Evolutionary conservation across 2,797 vertebrate genomes (phyloP), one percentile per base, ranked within the genome.

Genomic region (Anguilla obscura): DNA sequence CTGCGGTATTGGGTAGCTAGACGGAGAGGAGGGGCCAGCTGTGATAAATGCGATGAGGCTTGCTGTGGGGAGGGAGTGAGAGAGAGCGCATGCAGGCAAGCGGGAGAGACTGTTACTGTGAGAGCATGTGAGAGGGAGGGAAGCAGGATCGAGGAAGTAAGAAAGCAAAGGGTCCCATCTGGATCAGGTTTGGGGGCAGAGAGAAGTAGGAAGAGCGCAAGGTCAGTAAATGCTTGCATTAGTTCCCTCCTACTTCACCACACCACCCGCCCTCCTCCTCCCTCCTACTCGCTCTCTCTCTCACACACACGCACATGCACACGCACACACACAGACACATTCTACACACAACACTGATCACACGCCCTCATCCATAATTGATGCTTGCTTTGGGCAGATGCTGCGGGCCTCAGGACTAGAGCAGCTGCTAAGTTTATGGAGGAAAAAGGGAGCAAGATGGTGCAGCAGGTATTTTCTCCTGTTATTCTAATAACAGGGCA

Each of bases 371-470:
- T 95, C 95, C 92, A 90, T 95, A 94, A 92, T 93, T 96, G 94
- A 95, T 97, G 95, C 95, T 96, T 90, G 93, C 94, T 94, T 91
- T 93, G 95, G 96, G 96, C 96, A 97, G 95, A 96, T 96, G 96
- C 96, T 96, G 92, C 92, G 92, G 92, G 96, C 94, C 93, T 95
- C 95, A 95, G 95, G 93, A 95, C 94, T 94, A 94, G 92, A 93
- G 92, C 96, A 96, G 96, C 97, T 97, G 96, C 96, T 94, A 93
- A 94, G 93, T 96, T 94, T 96, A 96, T 96, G 96, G 97, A 96
- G 95, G 95, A 94, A 92, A 95, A 95, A 96, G 95, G 93, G 93
- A 95, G 92, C 95, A 95, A 94, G 84, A 97, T 97, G 97, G 97
- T 97, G 92, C 96, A 94, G 96, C 96, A 98, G 97, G 97, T 98